Conservation (phyloP, 2,113 vertebrate genomes). For the Dromiciops gliroides region DNA sequence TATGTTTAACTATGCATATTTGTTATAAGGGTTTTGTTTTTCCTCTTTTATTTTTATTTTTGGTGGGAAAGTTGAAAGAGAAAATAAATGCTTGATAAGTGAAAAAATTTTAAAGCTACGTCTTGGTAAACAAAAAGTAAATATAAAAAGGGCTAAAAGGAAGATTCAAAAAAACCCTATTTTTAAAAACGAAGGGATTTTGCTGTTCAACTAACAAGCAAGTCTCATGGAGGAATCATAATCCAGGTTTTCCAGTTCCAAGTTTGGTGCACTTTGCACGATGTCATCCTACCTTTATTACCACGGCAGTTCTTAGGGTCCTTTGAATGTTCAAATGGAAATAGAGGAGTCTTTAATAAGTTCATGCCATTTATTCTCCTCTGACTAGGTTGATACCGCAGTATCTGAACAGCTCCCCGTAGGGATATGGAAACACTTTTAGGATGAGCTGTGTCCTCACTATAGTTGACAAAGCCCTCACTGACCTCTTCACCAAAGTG, state of each 20-base stretch:
- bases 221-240: not conserved
- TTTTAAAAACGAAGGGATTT: not conserved
- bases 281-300: not conserved
- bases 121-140: not conserved
- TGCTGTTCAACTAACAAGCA: not conserved
- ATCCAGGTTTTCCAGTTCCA: not conserved
- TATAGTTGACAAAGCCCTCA: not conserved
- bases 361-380: not conserved
- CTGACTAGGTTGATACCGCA: not conserved
- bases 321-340: not conserved
- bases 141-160: not conserved
- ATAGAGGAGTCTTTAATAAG: not conserved
- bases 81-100: not conserved
- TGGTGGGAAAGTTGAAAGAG: not conserved
- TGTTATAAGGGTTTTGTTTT: not conserved
- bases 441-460: not conserved
- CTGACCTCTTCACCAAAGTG: not conserved
- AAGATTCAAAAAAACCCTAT: not conserved
- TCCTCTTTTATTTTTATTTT: not conserved
- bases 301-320: not conserved
- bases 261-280: not conserved
- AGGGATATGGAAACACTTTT: not conserved
- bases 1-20: not conserved
- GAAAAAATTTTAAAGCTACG: not conserved
- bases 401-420: not conserved